Conservation (phyloP, 2,888 invertebrate species). For the Melanargia galathea region DNA sequence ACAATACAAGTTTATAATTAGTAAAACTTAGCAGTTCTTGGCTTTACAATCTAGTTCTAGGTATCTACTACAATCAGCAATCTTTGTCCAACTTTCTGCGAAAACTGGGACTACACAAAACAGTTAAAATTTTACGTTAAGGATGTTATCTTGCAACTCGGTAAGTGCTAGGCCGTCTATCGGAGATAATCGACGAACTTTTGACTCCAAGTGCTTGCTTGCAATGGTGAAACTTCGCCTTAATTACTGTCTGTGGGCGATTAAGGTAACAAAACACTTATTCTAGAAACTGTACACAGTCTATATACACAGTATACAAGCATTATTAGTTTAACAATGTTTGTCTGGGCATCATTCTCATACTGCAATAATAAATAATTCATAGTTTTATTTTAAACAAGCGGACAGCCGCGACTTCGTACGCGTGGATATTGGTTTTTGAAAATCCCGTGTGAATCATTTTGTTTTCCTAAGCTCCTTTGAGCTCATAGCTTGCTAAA, state of each 20-base stretch:
- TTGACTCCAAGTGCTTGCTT: conserved; percentile 27
- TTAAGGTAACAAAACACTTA: conserved; percentile 35
- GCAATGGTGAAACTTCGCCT: conserved; percentile 29
- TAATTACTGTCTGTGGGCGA: conserved; percentile 36
- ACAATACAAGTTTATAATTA: no score
- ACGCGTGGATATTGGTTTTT: no score
- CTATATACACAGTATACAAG: not conserved
- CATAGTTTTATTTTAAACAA: no score
- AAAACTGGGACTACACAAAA: not conserved
- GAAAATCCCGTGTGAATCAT: no score
- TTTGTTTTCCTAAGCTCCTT: no score
- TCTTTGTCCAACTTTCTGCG: no score
- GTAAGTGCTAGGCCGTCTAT: conserved; percentile 41
- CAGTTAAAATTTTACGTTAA: conserved; percentile 7
- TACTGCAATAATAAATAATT: not conserved
- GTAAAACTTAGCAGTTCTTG: no score
- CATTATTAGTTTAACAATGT: not conserved
- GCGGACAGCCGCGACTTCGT: no score
- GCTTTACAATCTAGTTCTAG: no score
- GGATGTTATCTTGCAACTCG: conserved; percentile 42
- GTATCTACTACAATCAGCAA: no score
- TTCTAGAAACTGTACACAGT: conserved; percentile 12
- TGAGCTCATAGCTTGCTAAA: no score
- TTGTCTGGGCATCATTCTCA: not conserved
- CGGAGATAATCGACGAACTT: conserved; percentile 41